Evolutionary conservation across 2,888 invertebrate species (phyloP).

Genomic region (Stenichneumon culpator): DNA sequence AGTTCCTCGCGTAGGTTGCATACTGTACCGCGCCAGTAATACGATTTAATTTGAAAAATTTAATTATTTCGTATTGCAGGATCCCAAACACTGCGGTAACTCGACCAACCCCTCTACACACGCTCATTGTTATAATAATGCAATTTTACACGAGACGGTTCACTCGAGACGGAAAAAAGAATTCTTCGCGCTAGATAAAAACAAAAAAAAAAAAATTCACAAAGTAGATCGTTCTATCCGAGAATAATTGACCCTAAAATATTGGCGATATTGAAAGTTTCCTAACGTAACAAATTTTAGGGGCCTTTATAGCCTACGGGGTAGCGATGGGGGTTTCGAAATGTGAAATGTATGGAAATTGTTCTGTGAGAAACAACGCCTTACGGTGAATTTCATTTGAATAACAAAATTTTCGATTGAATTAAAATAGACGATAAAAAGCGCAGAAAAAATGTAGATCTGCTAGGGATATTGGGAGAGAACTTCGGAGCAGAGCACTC

Average conservation of each 20-base stretch:
- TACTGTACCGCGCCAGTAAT: not conserved
- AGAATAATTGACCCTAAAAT: not conserved
- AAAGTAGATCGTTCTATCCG: not conserved
- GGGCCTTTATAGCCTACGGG: too few species aligned
- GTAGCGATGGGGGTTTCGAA: not conserved
- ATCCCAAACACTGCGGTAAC: not conserved
- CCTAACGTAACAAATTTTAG: not conserved
- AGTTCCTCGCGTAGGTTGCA: not conserved
- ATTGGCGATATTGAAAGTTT: not conserved
- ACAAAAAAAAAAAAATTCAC: not conserved
- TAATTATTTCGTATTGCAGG: not conserved
- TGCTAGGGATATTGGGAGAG: not conserved
- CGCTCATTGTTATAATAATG: not conserved
- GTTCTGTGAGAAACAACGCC: not conserved
- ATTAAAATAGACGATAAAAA: not conserved
- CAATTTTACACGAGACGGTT: not conserved
- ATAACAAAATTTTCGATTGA: not conserved
- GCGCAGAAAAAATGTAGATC: not conserved
- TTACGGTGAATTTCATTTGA: not conserved
- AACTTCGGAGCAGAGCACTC: constrained; percentile 12
- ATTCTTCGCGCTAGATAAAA: not conserved
- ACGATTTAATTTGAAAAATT: constrained; percentile 7
- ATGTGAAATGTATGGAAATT: not conserved
- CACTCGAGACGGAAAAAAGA: not conserved
- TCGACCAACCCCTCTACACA: too few species aligned